Base-by-base conservation (phyloP, 1,140 invertebrate species). In the Heterodera schachtii region DNA sequence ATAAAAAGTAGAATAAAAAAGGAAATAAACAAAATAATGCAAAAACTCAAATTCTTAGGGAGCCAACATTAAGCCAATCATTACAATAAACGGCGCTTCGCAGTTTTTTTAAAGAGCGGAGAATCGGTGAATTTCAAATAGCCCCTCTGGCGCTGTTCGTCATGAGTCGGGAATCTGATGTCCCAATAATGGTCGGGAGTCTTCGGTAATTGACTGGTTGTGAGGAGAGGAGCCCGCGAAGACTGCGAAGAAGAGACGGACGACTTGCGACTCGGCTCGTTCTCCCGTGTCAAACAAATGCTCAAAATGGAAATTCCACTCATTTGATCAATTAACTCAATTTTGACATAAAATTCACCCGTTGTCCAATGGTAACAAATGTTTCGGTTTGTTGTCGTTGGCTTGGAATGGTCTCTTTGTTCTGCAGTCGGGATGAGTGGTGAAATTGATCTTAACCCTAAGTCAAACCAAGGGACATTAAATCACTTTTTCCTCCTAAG, bases 361-460 rank as follows among this genome's bases (percentile, higher is more conserved):
- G 73, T 64, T 75, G 70, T 52, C 87, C 77, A 77, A 87, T n/a
- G 88, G 89, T 11, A 87, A 89, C 86, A 86, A 89, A 78, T 90
- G 89, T 67, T 90, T 90, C 66, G 87, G 86, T 64, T 87, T 84
- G 74, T 89, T 90, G 71, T 81, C 83, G 67, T 87, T 88, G 73
- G 85, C 90, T n/a, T 87, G 78, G n/a, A 89, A 52, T 13, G 89
- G 47, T 60, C 81, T 64, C 60, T 81, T 79, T 7, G 44, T 74
- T 75, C 83, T 83, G 13, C 88, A 83, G 43, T 82, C 74, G 19
- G 87, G 82, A 76, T 89, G 82, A 46, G 81, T 71, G 16, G 41
- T 73, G 79, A 90, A 90, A 52, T 88, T n/a, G 3, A n/a, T n/a
- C n/a, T n/a, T n/a, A n/a, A n/a, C n/a, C n/a, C n/a, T n/a, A n/a